These are phyloP conservation scores for Arenicola marina DNA, from an alignment of 2,888 invertebrate genomes.

Conservation along the genomic window DNA sequence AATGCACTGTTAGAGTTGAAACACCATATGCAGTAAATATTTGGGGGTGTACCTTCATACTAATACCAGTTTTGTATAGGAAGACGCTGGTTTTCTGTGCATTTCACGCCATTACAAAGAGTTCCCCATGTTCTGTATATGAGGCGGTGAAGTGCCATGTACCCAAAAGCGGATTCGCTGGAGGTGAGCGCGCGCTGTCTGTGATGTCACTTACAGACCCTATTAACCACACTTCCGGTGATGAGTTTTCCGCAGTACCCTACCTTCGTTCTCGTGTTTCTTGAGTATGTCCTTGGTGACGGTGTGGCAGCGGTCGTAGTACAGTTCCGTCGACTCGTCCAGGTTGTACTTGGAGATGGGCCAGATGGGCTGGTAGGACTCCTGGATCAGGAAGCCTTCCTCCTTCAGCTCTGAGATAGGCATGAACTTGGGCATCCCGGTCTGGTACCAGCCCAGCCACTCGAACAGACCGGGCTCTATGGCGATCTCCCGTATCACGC, in stretches of 20 bases:
- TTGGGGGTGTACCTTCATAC: no score
- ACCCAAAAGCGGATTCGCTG: no score
- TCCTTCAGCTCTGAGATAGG: constrained; percentile 70
- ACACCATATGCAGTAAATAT: no score
- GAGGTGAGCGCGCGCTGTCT: no score
- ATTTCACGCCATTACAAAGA: no score
- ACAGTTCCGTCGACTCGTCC: constrained; percentile 71
- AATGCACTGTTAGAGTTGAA: no score
- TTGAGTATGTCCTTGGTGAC: constrained; percentile 68
- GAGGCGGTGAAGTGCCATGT: no score
- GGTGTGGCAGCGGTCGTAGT: constrained; percentile 70
- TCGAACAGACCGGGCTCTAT: constrained; percentile 93
- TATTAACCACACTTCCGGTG: no score
- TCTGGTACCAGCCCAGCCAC: constrained; percentile 84
- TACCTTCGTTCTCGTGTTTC: constrained; percentile 63
- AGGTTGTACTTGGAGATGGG: constrained; percentile 48
- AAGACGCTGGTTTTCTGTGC: no score
- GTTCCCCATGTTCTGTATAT: no score
- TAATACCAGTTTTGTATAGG: no score
- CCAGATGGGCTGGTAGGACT: constrained; percentile 70
- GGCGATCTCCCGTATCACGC: constrained; percentile 31
- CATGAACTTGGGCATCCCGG: constrained; percentile 50
- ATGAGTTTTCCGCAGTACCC: constrained; percentile 1
- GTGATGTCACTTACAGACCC: no score
- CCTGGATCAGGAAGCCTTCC: constrained; percentile 78